These are phyloP conservation scores for Urechis unicinctus DNA, from an alignment of 2,888 invertebrate genomes.

Conservation along the genomic window DNA sequence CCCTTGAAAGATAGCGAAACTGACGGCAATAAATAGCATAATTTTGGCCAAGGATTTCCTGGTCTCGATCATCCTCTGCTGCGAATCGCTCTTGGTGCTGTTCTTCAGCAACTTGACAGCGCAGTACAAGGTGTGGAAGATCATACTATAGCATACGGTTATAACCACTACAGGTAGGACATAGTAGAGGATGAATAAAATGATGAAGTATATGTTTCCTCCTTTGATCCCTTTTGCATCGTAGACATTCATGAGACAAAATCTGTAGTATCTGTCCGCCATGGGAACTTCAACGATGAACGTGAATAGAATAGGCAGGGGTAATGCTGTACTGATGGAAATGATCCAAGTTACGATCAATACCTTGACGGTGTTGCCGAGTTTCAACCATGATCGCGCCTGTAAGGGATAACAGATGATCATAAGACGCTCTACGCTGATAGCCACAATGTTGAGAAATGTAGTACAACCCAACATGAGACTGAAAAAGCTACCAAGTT, in stretches of 20 bases:
- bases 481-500: slow-evolving; percentile 11
- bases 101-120: not conserved
- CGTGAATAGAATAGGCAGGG: slow-evolving; percentile 11
- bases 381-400: slow-evolving; percentile 14
- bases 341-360: slow-evolving; percentile 13
- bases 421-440: slow-evolving; percentile 18
- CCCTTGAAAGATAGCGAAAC: slow-evolving; percentile 14
- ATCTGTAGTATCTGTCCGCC: slow-evolving; percentile 1
- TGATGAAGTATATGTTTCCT: slow-evolving; percentile 8
- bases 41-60: slow-evolving; percentile 18
- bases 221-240: not conserved
- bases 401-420: slow-evolving; percentile 18
- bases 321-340: slow-evolving; percentile 8
- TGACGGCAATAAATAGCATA: slow-evolving; percentile 18
- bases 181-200: slow-evolving; percentile 16
- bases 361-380: slow-evolving; percentile 3
- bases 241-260: slow-evolving; percentile 13
- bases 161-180: slow-evolving; percentile 14
- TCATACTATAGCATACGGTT: slow-evolving; percentile 9
- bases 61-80: slow-evolving; percentile 5
- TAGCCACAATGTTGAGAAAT: slow-evolving; percentile 17
- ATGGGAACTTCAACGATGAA: slow-evolving; percentile 6
- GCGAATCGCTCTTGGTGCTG: not conserved
- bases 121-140: slow-evolving; percentile 12
- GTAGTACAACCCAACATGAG: slow-evolving; percentile 13